Evolutionary conservation across 2,888 invertebrate species (phyloP), one percentile per base, ranked within the genome.

Genomic region (Platycheirus rosarum): DNA sequence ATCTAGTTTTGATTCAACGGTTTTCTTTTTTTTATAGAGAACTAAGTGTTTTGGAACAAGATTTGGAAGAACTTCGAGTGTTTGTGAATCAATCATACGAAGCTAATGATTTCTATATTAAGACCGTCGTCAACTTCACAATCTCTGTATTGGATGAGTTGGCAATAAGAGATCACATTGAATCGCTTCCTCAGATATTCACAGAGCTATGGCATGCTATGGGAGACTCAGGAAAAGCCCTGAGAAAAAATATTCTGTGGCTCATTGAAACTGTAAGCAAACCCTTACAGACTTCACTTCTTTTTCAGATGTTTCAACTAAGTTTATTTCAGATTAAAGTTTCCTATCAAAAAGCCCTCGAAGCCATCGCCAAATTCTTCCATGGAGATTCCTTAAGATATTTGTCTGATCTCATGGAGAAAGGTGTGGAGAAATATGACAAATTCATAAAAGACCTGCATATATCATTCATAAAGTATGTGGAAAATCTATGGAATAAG

Each of bases 201-300:
- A 94, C 94, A 53, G 96, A 96, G 88, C 92, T 96, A 87, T 96
- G 95, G 95, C 95, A 95, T 4, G 93, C 95, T 86, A 95, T 96
- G 95, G 96, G 96, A 0, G 95, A 96, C 65, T 96, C 96, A 0
- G 96, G 96, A 7, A 92, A 94, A 85, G 95, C 95, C 0, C 93
- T 96, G 16, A 93, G 95, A 51, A 93, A 95, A 84, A 95, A 95
- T 85, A 91, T 96, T 8, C 90, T 94, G 0, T 95, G 94, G 93
- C 92, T 95, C 0, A 93, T 95, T 0, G 94, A 95, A 78, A 93
- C 94, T 57, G 92, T 92, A 90, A 87, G 87, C 85, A 0, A 18
- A 11, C 8, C 11, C n/a, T n/a, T 7, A 0, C 1, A 42, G 8
- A 62, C 40, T 53, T 9, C 2, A 8, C 2, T n/a, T n/a, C 0